Evolutionary conservation across 2,797 vertebrate genomes (phyloP).

Genomic region (Phrynocephalus guinanensis): DNA sequence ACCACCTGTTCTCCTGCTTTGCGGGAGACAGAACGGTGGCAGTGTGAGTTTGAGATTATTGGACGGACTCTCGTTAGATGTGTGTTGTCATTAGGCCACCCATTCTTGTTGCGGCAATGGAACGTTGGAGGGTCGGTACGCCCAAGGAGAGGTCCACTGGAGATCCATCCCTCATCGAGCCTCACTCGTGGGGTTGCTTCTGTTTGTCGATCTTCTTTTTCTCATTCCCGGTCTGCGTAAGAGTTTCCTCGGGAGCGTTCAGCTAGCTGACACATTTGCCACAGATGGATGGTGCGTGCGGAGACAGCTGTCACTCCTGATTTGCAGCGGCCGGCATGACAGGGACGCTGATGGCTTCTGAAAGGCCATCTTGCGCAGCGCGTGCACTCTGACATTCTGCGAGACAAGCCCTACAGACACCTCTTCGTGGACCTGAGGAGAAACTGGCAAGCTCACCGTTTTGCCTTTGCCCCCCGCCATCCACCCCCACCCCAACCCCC

Average conservation of each 20-base stretch:
- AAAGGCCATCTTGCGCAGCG: conserved; percentile 81
- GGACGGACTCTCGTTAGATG: background rate
- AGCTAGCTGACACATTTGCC: conserved; percentile 89
- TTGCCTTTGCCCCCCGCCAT: conserved; percentile 44
- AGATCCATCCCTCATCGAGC: background rate
- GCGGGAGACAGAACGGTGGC: background rate
- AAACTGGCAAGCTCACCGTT: conserved; percentile 78
- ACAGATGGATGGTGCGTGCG: conserved; percentile 89
- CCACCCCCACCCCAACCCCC: conserved; percentile 1
- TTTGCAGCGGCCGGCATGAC: conserved; percentile 83
- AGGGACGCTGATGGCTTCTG: conserved; percentile 85
- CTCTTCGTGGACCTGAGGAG: conserved; percentile 79
- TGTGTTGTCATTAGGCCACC: background rate
- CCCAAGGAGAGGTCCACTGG: background rate
- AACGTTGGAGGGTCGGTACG: background rate
- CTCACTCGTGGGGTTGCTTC: background rate
- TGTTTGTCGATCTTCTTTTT: conserved; percentile 39
- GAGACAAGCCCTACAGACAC: conserved; percentile 81
- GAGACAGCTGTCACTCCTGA: conserved; percentile 89
- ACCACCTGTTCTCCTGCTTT: background rate
- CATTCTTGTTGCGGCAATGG: background rate
- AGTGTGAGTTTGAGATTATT: background rate
- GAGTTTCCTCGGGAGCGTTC: conserved; percentile 74
- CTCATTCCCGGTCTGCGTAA: conserved; percentile 51
- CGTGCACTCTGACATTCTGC: conserved; percentile 88